phyloP scores from a whole-genome alignment of 2,113 vertebrate species.

The Scopus umbretta region DNA sequence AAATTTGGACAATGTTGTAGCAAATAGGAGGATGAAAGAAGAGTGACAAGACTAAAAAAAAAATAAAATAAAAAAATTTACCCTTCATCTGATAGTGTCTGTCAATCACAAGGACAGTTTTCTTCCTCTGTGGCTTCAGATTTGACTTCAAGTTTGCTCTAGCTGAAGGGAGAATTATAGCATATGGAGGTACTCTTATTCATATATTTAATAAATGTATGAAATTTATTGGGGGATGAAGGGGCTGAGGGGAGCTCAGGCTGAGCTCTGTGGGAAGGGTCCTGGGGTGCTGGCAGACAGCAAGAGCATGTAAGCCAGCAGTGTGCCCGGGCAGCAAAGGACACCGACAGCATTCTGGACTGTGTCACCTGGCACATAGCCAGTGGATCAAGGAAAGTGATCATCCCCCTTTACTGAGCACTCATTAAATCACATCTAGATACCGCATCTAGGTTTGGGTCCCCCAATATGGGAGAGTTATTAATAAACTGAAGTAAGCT shows the following conservation, averaged over 20 bases:
- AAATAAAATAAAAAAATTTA: not conserved
- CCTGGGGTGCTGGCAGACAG: not conserved
- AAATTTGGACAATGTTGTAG: not conserved
- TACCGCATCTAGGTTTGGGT: not conserved
- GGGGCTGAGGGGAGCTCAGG: not conserved
- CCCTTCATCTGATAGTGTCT: not conserved
- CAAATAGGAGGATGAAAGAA: not conserved
- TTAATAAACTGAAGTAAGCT: not conserved
- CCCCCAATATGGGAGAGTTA: not conserved
- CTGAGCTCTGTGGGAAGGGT: not conserved
- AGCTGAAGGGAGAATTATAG: not conserved
- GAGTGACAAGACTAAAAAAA: not conserved
- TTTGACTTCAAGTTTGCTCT: not conserved
- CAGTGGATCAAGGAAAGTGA: not conserved
- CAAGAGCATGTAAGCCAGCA: not conserved
- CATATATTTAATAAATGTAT: not conserved
- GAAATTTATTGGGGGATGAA: not conserved
- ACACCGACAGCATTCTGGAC: not conserved
- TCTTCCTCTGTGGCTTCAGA: not conserved
- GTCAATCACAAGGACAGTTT: not conserved
- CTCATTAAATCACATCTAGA: not conserved
- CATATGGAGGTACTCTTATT: not conserved
- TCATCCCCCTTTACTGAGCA: not conserved
- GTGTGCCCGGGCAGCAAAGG: not conserved
- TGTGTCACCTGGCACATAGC: not conserved